These are phyloP conservation scores for Cyclopterus lumpus DNA, from an alignment of 2,797 vertebrate genomes.

Conservation along the genomic window DNA sequence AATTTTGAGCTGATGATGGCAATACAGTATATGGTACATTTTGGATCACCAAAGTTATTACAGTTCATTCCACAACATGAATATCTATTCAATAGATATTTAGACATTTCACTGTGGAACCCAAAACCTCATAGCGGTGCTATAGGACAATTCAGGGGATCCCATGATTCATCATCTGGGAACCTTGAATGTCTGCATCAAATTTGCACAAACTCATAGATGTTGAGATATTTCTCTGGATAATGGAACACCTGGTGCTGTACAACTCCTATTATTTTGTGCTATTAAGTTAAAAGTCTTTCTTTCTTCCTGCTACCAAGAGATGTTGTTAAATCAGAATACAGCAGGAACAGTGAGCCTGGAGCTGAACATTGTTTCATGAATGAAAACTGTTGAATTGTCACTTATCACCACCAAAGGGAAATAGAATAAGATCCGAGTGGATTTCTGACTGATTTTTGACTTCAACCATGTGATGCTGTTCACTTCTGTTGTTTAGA, in stretches of 20 bases:
- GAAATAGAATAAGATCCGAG: slow-evolving; percentile 17
- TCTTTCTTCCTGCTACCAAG: slow-evolving; percentile 11
- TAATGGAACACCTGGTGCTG: background rate
- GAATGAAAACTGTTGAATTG: slow-evolving; percentile 37
- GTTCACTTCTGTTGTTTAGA: slow-evolving; percentile 26
- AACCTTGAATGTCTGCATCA: too few relatives aligned
- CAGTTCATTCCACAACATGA: background rate
- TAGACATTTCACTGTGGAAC: background rate
- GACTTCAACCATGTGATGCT: slow-evolving; percentile 15
- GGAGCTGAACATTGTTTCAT: slow-evolving; percentile 35
- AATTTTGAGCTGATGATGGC: background rate
- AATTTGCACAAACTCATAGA: too few relatives aligned
- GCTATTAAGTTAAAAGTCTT: slow-evolving; percentile 31
- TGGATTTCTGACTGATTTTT: slow-evolving; percentile 16
- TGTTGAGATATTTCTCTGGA: too few relatives aligned
- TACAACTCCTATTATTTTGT: background rate
- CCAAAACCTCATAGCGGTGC: background rate
- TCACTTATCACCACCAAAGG: slow-evolving; percentile 33
- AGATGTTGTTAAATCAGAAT: slow-evolving; percentile 31
- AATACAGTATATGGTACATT: background rate
- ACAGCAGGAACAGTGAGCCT: slow-evolving; percentile 31
- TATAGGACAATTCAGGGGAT: too few relatives aligned
- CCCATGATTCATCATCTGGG: too few relatives aligned
- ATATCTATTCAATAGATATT: background rate
- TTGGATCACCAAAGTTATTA: background rate